Conservation (phyloP, 2,888 invertebrate genomes). For the Eupsilia transversa region DNA sequence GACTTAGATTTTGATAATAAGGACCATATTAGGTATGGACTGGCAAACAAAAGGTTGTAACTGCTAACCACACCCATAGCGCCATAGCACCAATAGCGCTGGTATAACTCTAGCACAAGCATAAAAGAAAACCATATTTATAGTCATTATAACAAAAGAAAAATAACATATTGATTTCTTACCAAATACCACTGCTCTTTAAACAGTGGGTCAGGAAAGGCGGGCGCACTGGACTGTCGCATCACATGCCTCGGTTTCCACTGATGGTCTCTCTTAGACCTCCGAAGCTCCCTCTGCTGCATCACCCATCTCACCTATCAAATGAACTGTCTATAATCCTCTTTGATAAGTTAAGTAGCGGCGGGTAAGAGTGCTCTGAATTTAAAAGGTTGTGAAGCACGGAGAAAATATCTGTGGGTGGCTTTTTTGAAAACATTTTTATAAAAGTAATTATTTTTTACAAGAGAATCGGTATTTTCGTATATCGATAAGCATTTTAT, state of each 20-base stretch:
- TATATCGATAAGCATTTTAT: not conserved
- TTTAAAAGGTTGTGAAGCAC: conserved; percentile 12
- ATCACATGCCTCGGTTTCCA: conserved; percentile 85
- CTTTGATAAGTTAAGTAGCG: conserved; percentile 36
- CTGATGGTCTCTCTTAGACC: conserved; percentile 96
- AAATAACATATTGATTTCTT: conserved; percentile 82
- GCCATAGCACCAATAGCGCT: too few relatives aligned
- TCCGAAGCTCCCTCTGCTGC: conserved; percentile 96
- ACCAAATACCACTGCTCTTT: conserved; percentile 93
- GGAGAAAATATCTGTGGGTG: not conserved
- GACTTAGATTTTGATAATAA: not conserved
- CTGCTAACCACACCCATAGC: not conserved
- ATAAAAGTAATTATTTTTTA: not conserved
- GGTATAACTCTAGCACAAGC: not conserved
- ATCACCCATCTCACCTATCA: conserved; percentile 97
- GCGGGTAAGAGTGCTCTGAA: conserved; percentile 19
- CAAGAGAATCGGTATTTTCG: not conserved
- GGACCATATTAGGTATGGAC: not conserved
- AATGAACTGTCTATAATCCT: conserved; percentile 37
- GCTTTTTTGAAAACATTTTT: conserved; percentile 5
- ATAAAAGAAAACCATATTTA: not conserved
- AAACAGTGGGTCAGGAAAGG: conserved; percentile 97
- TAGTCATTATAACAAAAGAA: not conserved
- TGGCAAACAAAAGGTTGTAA: too few relatives aligned
- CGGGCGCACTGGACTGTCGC: conserved; percentile 87